Evolutionary conservation across 2,113 vertebrate species (phyloP), one percentile per base, ranked within the genome.

Genomic region (Bubo scandiacus): DNA sequence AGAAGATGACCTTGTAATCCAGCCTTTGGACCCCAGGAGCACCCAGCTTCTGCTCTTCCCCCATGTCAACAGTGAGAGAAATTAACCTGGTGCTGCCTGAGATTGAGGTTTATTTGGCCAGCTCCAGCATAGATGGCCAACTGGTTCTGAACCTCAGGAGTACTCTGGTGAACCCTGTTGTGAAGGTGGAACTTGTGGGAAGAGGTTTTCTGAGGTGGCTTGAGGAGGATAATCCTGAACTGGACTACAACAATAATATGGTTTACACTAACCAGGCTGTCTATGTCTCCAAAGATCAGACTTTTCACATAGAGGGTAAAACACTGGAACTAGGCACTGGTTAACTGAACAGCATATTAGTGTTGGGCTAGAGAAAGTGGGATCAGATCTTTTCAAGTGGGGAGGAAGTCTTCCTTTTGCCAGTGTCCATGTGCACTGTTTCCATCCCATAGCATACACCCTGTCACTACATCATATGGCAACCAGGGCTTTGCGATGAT

Each of bases 261-360:
- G 29, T 26, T 75, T 86, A 12, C 38, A 94, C 49, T 29, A 94
- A 63, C 25, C 12, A 81, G 51, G 27, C 21, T 84, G 27, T 34
- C 45, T 71, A 36, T 1, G 1, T 71, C 42, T 78, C 21, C 57
- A 70, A 78, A 82, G 29, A 21, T 13, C 52, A 38, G 51, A 70
- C 81, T 38, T 88, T 88, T 32, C 38, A 43, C 19, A 45, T 4
- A 59, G 19, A 36, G 5, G 15, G 47, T 90, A 72, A 95, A 68
- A 74, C 20, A 6, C 18, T 22, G 21, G 9, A 58, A 79, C 0
- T 3, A 62, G 34, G 14, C 0, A 0, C 13, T 17, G 5, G 3
- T 45, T 84, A 71, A 67, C 11, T 14, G 9, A 88, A 34, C 21
- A 66, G 34, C 27, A 59, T 11, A 34, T 81, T 74, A 43, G 25